Evolutionary conservation across 2,797 vertebrate genomes (phyloP).

Genomic region (Anisognathus igniventris): DNA sequence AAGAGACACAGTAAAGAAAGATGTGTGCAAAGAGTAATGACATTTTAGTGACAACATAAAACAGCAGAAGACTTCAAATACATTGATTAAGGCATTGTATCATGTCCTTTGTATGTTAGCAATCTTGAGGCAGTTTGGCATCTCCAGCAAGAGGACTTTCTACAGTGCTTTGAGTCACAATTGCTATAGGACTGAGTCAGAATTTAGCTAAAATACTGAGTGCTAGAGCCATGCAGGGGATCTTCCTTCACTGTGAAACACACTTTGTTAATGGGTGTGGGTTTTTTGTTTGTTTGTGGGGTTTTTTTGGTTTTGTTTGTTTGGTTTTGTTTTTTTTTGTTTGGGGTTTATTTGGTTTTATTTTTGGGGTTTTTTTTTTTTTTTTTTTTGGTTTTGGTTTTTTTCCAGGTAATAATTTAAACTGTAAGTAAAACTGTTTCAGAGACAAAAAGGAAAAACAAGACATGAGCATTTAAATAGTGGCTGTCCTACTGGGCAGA

Average conservation of each 20-base stretch:
- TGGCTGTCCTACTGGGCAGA: neutral
- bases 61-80: neutral
- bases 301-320: fast-evolving
- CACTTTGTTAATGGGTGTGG: fast-evolving
- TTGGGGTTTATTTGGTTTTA: no score
- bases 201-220: neutral
- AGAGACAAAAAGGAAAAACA: neutral
- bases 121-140: neutral
- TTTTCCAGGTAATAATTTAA: neutral
- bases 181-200: neutral
- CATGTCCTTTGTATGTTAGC: fast-evolving
- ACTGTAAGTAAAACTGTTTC: neutral
- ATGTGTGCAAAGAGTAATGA: neutral
- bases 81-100: neutral
- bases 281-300: neutral
- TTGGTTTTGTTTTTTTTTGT: neutral
- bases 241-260: neutral
- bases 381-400: neutral
- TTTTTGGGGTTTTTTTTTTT: no score
- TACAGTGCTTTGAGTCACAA: neutral
- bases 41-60: neutral
- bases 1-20: neutral
- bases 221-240: fast-evolving
- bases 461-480: neutral
- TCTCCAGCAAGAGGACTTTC: neutral